Evolutionary conservation across 2,113 vertebrate genomes (phyloP).

Genomic region (Elgaria multicarinata): DNA sequence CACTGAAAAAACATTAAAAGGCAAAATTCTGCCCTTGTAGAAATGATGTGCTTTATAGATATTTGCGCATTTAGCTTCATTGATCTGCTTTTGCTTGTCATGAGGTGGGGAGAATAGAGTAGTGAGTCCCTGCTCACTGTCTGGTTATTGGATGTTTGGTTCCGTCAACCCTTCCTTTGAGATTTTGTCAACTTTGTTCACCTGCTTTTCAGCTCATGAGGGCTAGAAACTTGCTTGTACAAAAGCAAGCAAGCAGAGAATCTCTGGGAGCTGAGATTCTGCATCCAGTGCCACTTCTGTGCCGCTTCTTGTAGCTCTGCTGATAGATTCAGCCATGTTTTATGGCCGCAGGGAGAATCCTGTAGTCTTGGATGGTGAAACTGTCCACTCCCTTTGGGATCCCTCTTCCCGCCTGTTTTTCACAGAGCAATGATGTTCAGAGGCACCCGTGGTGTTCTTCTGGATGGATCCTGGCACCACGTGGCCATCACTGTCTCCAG

Average conservation of each 20-base stretch:
- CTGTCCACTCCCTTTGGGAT: too few relatives aligned
- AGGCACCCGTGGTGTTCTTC: not conserved
- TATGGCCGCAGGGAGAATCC: not conserved
- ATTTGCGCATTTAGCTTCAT: not conserved
- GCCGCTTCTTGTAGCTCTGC: not conserved
- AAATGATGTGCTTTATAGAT: not conserved
- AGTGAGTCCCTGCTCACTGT: not conserved
- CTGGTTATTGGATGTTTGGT: not conserved
- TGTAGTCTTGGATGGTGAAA: not conserved
- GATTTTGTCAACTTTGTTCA: not conserved
- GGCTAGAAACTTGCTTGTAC: too few relatives aligned
- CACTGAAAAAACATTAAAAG: too few relatives aligned
- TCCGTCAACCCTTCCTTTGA: not conserved
- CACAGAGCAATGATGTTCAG: slow-evolving; percentile 15
- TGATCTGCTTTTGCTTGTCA: not conserved
- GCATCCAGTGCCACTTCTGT: not conserved
- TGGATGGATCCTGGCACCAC: slow-evolving; percentile 42
- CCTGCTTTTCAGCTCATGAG: not conserved
- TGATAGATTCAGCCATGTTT: not conserved
- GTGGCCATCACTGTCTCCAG: slow-evolving; percentile 24
- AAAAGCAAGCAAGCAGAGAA: too few relatives aligned
- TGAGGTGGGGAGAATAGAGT: too few relatives aligned
- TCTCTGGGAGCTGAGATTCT: not conserved
- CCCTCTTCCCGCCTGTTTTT: not conserved
- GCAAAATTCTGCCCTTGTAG: not conserved